phyloP scores from a whole-genome alignment of 2,888 invertebrate species.

The Caenorhabditis sp. region DNA sequence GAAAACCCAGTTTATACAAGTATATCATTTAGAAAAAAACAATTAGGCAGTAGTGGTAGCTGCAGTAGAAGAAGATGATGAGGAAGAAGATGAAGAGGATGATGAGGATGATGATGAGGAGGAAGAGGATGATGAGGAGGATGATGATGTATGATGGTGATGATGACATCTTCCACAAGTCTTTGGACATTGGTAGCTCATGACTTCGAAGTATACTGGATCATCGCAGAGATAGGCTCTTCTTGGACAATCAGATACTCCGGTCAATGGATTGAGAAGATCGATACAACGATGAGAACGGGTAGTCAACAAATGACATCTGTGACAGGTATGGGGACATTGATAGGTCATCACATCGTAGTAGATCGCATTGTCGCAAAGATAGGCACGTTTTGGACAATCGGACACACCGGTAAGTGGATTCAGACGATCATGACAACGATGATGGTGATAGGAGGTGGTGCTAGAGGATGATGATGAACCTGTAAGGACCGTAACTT shows the following conservation, averaged over 20 bases:
- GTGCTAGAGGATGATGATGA: neutral
- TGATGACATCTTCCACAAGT: conserved; percentile 36
- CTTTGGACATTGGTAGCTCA: conserved; percentile 43
- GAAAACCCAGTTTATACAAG: too few relatives aligned
- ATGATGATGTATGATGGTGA: neutral
- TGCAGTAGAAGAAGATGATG: too few relatives aligned
- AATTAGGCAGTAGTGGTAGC: too few relatives aligned
- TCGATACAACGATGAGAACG: conserved; percentile 20
- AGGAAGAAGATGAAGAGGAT: too few relatives aligned
- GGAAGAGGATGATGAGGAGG: neutral
- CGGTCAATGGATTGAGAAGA: conserved; percentile 35
- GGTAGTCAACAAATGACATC: neutral
- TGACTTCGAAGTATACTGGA: conserved; percentile 38
- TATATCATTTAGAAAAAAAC: too few relatives aligned
- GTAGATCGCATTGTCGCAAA: conserved; percentile 38
- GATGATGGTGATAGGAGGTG: neutral
- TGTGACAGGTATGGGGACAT: conserved; percentile 40
- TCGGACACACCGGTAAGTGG: conserved; percentile 13
- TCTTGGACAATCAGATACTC: conserved; percentile 40
- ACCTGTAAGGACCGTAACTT: too few relatives aligned
- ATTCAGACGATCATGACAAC: conserved; percentile 16
- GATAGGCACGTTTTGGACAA: conserved; percentile 29
- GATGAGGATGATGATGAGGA: neutral
- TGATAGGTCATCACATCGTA: conserved; percentile 38
- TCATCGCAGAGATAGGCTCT: conserved; percentile 36